phyloP scores from a whole-genome alignment of 2,797 vertebrate species.

The Tenualosa ilisha region DNA sequence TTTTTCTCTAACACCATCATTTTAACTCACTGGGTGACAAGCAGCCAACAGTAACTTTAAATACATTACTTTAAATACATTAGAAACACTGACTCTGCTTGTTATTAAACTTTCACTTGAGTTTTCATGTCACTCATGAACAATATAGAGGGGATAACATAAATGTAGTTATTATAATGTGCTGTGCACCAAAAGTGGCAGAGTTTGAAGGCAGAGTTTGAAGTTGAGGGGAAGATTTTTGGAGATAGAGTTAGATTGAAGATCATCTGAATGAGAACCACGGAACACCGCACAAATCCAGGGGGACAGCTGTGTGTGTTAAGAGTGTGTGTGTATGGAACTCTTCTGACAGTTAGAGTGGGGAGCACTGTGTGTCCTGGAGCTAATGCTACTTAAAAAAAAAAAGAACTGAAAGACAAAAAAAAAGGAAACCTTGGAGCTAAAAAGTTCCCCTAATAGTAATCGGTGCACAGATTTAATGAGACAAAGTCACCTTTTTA shows the following conservation, averaged over 20 bases:
- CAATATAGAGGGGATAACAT: neutral
- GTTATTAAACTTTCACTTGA: neutral
- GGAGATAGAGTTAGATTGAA: constrained; percentile 3
- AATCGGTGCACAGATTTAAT: constrained; percentile 43
- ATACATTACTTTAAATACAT: neutral
- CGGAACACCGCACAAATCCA: neutral
- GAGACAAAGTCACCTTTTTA: constrained; percentile 56
- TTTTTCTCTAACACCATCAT: neutral
- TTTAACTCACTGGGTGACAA: neutral
- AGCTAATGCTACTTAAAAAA: neutral
- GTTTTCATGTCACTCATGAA: too few species aligned
- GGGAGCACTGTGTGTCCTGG: neutral
- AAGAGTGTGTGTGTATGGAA: neutral
- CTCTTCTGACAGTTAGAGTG: constrained; percentile 1
- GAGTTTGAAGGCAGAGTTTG: constrained; percentile 1
- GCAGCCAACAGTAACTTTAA: neutral
- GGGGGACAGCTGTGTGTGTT: neutral
- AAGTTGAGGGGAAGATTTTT: neutral
- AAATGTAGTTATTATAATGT: neutral
- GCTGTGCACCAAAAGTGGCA: neutral
- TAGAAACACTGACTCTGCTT: neutral
- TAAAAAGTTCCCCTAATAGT: constrained; percentile 31
- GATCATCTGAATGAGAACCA: neutral
- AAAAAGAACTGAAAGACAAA: neutral
- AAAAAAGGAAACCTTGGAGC: constrained; percentile 12